Conservation (phyloP, 1,140 invertebrate genomes). For the Anoplolepis gracilipes region DNA sequence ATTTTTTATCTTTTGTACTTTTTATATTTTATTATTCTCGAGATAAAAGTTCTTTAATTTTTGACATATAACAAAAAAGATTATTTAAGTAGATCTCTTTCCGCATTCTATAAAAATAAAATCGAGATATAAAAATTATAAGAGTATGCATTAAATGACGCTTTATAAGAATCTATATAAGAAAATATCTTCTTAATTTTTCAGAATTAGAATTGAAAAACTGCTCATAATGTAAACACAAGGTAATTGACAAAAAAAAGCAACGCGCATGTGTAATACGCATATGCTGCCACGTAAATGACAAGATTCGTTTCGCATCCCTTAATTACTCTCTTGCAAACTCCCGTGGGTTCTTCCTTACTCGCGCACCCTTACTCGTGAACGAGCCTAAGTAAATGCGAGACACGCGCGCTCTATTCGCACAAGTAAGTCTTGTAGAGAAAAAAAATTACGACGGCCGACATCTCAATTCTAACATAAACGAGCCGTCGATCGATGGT, state of each 20-base stretch:
- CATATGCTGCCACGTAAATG: not conserved
- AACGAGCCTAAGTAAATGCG: not conserved
- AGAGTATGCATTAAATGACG: too few relatives aligned
- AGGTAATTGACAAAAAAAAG: not conserved
- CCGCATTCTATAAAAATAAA: not conserved
- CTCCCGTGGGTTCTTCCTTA: not conserved
- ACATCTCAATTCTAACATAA: conserved; percentile 68
- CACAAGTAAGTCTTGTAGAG: not conserved
- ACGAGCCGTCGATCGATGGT: conserved; percentile 67
- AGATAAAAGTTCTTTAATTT: not conserved
- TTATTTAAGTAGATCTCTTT: not conserved
- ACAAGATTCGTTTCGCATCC: not conserved
- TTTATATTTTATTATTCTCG: not conserved
- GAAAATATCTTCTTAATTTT: not conserved
- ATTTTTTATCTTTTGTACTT: not conserved
- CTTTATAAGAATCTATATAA: not conserved
- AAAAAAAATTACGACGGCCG: conserved; percentile 46
- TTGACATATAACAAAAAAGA: not conserved
- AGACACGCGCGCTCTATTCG: not conserved
- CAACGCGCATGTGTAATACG: not conserved
- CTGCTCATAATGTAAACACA: not conserved
- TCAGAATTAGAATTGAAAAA: not conserved
- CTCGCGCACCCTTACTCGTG: conserved; percentile 18
- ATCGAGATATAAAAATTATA: too few relatives aligned
- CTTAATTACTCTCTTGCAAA: conserved; percentile 13